Evolutionary conservation across 2,797 vertebrate species (phyloP).

Genomic region (Arvicola amphibius): DNA sequence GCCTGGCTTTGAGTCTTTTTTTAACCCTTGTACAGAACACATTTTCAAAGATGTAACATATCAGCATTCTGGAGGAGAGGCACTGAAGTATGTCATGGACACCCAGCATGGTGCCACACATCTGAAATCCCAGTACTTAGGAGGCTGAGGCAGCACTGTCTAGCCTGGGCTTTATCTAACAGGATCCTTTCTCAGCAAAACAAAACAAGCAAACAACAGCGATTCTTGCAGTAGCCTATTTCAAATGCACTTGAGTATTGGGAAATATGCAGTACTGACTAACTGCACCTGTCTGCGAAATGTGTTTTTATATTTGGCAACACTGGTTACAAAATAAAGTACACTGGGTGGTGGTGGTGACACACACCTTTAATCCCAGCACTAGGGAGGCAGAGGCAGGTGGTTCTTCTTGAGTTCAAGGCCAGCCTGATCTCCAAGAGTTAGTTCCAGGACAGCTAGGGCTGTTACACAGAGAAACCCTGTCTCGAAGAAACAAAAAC

Average conservation of each 20-base stretch:
- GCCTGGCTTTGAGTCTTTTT: neutral
- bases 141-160: neutral
- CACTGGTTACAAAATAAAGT: neutral
- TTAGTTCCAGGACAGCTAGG: no score
- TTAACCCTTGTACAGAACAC: neutral
- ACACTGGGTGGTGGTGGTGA: accelerated
- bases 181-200: neutral
- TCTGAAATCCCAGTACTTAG: neutral
- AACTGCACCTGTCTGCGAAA: neutral
- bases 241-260: neutral
- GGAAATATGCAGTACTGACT: neutral
- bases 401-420: no score
- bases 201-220: neutral
- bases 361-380: no score
- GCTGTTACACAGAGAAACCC: no score
- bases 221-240: neutral
- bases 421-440: no score
- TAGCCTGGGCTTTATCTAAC: neutral
- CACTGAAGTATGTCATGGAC: neutral
- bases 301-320: neutral
- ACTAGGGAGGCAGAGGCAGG: no score
- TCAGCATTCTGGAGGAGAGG: neutral
- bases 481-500: no score
- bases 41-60: neutral
- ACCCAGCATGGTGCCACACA: neutral